Evolutionary conservation across 2,113 vertebrate genomes (phyloP).

Genomic region (Neodontobutis hainanensis): DNA sequence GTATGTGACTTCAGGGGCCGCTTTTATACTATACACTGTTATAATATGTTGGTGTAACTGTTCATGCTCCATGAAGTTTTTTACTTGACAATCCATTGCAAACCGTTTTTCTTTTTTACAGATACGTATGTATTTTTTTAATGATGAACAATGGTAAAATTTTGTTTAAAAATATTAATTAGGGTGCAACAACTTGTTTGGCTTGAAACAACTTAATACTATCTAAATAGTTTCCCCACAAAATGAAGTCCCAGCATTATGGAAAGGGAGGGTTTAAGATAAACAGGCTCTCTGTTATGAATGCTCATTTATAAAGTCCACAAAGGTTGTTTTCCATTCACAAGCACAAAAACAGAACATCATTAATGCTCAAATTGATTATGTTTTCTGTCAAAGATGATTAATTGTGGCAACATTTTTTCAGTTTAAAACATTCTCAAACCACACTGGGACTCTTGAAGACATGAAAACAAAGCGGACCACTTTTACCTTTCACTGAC

Average conservation of each 20-base stretch:
- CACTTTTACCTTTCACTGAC: not conserved
- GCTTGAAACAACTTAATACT: no score
- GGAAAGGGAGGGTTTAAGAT: no score
- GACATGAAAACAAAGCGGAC: constrained; percentile 21
- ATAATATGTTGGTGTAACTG: no score
- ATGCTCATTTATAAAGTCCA: constrained; percentile 12
- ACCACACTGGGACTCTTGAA: constrained; percentile 34
- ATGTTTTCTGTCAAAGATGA: constrained; percentile 35
- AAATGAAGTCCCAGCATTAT: no score
- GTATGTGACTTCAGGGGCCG: constrained; percentile 3
- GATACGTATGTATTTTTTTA: no score
- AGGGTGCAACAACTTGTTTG: no score
- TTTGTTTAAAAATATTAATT: no score
- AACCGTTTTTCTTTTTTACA: no score
- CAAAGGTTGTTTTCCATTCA: constrained; percentile 7
- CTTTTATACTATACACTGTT: no score
- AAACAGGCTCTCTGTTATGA: no score
- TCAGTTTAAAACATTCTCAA: constrained; percentile 25
- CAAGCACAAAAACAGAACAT: constrained; percentile 9
- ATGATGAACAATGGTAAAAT: no score
- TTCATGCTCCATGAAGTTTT: not conserved
- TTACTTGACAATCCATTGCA: not conserved
- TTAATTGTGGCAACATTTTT: constrained; percentile 19
- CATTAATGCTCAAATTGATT: constrained; percentile 35
- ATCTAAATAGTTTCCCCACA: no score